Base-by-base conservation (phyloP, 2,113 vertebrate genomes). In the Hemicordylus capensis region DNA sequence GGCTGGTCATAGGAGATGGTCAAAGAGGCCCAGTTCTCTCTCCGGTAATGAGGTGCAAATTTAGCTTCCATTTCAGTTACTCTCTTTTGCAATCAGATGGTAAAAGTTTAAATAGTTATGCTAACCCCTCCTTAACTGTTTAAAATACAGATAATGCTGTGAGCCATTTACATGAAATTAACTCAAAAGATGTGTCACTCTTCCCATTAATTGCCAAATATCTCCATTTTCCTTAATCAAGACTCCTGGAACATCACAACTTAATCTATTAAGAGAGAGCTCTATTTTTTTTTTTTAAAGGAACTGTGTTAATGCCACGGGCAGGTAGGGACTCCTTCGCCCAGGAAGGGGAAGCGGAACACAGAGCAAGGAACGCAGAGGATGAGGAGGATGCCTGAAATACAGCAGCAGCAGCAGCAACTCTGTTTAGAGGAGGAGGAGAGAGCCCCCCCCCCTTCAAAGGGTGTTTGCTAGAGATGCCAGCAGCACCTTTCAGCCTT, bases 1-100 rank as follows among this genome's bases (percentile, higher is more conserved):
- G 56, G 82, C 69, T 91, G 85, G 89, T 92, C 0, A 0, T 86
- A 85, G 91, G 84, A 59, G 58, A 83, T 66, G 83, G 89, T 87
- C 91, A 90, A 89, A 26, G 6, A 59, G 75, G 76, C 69, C 89
- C 0, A 0, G 63, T n/a, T 86, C 42, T 76, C 85, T 85, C 88
- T 37, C 66, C 37, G 39, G 46, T 4, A 9, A 17, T 5, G 20
- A 42, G 67, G 42, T 14, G 28, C 10, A 1, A 6, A 11, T 12
- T 48, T 11, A 48, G 26, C 14, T 11, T 19, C 34, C 31, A 22
- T 8, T 24, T 10, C 46, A 31, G 9, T 11, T 3, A 39, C 81
- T 75, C 56, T 31, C 44, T 26, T 74, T 61, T 51, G 48, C 6
- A 51, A 39, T 6, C 46, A 2, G 59, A 70, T 69, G 48, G 34